phyloP scores from a whole-genome alignment of 2,888 invertebrate genomes.

The Cacoxenus indagator region DNA sequence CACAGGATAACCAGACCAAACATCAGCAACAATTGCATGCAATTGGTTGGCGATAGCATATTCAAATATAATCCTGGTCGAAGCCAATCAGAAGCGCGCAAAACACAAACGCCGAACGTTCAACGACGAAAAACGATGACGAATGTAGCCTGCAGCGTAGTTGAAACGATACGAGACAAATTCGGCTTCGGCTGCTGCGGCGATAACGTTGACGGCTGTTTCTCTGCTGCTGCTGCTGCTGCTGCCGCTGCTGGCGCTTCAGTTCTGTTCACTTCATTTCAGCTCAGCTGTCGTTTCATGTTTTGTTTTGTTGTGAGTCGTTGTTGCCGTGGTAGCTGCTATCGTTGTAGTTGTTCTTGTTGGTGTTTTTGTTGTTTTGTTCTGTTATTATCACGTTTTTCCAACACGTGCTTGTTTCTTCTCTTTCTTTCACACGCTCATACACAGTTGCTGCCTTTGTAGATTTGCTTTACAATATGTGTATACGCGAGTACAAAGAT shows the following conservation, averaged over 20 bases:
- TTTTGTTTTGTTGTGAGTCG: conserved; percentile 32
- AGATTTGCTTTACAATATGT: background rate
- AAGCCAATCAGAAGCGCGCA: conserved; percentile 15
- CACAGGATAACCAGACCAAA: background rate
- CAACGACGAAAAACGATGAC: background rate
- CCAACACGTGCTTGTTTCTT: conserved; percentile 62
- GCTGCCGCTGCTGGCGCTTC: background rate
- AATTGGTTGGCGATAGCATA: conserved; percentile 3
- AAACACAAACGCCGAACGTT: background rate
- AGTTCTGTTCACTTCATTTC: background rate
- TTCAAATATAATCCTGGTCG: background rate
- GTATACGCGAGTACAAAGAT: background rate
- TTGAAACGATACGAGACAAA: background rate
- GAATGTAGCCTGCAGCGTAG: background rate
- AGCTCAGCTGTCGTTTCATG: background rate
- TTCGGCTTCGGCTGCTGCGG: background rate
- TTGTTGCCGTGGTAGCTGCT: conserved; percentile 52
- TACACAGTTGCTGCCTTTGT: background rate
- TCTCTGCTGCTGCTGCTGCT: background rate
- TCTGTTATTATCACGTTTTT: conserved; percentile 68
- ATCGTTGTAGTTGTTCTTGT: conserved; percentile 61
- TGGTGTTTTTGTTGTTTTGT: conserved; percentile 51
- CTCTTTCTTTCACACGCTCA: background rate
- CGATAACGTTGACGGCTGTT: background rate
- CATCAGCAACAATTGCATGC: background rate